Evolutionary conservation across 1,140 invertebrate genomes (phyloP).

Genomic region (Glossosoma conforme): DNA sequence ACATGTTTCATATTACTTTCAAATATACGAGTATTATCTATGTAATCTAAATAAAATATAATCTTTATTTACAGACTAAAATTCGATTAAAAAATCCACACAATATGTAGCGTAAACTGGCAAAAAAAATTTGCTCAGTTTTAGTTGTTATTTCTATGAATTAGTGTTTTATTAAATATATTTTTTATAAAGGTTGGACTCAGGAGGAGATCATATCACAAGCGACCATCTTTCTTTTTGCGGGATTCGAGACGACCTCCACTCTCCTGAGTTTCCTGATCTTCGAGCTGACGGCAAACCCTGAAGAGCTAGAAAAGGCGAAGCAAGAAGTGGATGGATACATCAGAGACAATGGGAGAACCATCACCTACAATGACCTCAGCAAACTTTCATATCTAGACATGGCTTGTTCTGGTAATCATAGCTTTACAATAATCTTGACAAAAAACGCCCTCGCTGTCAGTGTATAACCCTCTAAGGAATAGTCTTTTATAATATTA

Average conservation of each 20-base stretch:
- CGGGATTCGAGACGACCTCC: conserved; percentile 53
- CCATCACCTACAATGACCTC: conserved; percentile 35
- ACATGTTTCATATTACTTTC: no score
- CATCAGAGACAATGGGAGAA: conserved; percentile 31
- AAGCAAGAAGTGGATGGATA: conserved; percentile 42
- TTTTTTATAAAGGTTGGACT: conserved; percentile 34
- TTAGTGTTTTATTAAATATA: background rate
- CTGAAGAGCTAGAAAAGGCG: conserved; percentile 46
- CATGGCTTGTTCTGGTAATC: conserved; percentile 39
- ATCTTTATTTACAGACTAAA: no score
- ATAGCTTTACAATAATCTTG: background rate
- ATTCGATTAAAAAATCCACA: no score
- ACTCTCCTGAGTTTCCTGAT: conserved; percentile 38
- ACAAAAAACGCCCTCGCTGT: background rate
- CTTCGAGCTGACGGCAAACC: conserved; percentile 44
- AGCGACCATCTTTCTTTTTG: conserved; percentile 46
- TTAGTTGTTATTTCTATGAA: background rate
- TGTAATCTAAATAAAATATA: no score
- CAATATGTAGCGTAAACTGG: background rate
- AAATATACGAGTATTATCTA: no score
- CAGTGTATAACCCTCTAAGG: background rate
- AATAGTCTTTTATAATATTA: no score
- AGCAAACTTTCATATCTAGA: conserved; percentile 41
- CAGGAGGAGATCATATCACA: conserved; percentile 45
- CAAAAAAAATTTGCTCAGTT: background rate